phyloP scores from a whole-genome alignment of 1,140 invertebrate genomes.

The Pseudomyrmex flavicornis region DNA sequence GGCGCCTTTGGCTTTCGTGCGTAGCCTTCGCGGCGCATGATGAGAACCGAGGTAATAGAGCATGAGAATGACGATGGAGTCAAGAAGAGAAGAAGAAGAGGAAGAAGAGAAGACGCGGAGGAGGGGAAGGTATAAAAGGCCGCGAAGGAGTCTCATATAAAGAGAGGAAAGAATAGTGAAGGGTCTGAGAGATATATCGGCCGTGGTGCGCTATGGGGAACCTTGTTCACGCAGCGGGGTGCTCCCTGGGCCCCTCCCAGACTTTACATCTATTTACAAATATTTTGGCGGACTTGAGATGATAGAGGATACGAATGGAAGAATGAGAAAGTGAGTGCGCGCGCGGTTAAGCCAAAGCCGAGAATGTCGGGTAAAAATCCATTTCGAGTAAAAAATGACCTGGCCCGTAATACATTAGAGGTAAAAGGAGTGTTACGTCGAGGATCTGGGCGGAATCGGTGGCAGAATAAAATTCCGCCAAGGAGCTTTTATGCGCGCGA shows the following conservation, averaged over 20 bases:
- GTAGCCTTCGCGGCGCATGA: slow-evolving; percentile 25
- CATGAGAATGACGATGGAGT: slow-evolving; percentile 57
- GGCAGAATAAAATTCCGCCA: slow-evolving; percentile 32
- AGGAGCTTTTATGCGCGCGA: slow-evolving; percentile 5
- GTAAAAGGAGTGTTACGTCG: slow-evolving; percentile 59
- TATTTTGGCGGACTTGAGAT: slow-evolving; percentile 79
- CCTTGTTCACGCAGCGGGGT: slow-evolving; percentile 80
- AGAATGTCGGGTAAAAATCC: slow-evolving; percentile 77
- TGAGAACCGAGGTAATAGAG: slow-evolving; percentile 59
- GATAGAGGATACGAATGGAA: slow-evolving; percentile 65
- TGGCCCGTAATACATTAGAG: slow-evolving; percentile 75
- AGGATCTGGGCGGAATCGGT: neutral
- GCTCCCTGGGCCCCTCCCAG: slow-evolving; percentile 77
- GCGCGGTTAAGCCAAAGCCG: slow-evolving; percentile 63
- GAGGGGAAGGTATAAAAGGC: slow-evolving; percentile 62
- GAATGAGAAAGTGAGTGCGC: slow-evolving; percentile 52
- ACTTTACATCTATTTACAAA: slow-evolving; percentile 83
- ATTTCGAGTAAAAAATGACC: slow-evolving; percentile 80
- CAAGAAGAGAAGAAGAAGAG: slow-evolving; percentile 53
- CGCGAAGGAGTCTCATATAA: slow-evolving; percentile 61
- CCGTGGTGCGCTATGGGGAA: slow-evolving; percentile 77
- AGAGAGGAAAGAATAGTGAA: slow-evolving; percentile 59
- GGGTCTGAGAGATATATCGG: slow-evolving; percentile 69
- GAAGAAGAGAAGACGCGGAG: slow-evolving; percentile 45
- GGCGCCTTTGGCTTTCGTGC: slow-evolving; percentile 32